Evolutionary conservation across 1,140 invertebrate species (phyloP), one percentile per base, ranked within the genome.

Genomic region (Sarcophaga bullata): DNA sequence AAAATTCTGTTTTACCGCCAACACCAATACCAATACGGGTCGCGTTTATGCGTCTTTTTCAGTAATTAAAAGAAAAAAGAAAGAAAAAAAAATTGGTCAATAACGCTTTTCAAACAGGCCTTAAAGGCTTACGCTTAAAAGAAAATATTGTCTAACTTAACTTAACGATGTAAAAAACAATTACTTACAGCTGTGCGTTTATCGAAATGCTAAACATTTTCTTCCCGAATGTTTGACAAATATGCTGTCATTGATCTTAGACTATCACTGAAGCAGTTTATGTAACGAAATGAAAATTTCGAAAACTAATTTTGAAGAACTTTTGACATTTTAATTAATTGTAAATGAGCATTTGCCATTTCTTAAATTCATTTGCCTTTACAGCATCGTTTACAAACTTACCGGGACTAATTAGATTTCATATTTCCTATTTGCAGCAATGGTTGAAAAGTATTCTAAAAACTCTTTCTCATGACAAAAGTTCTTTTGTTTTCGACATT

Each of bases 251-350:
- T 68, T 68, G 62, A 68, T 68, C 62, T 68, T 68, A 68, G 13
- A 9, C 13, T 52, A 19, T 17, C 17, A n/a, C 8, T 19, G 9
- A 17, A n/a, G 62, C 19, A 37, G n/a, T 68, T 68, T 58, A 7
- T 58, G 54, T 13, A 37, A 37, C 1, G 25, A 37, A 62, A 15
- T 1, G 11, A 58, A 58, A n/a, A 58, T 13, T 68, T 25, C 4
- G 17, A 68, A 17, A 68, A 68, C 10, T 19, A 8, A 58, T 58
- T 58, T 68, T 68, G 17, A 68, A 3, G n/a, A 8, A 25, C 8
- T 19, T 68, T 68, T 68, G 62, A 68, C 62, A 68, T 68, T 68
- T n/a, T 19, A 68, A 68, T 47, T 76, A 47, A 50, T 50, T 76
- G 73, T 47, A n/a, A 47, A 76, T 15, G 73, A 73, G 68, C 68